Base-by-base conservation (phyloP, 2,113 vertebrate species). In the Crotalus viridis region DNA sequence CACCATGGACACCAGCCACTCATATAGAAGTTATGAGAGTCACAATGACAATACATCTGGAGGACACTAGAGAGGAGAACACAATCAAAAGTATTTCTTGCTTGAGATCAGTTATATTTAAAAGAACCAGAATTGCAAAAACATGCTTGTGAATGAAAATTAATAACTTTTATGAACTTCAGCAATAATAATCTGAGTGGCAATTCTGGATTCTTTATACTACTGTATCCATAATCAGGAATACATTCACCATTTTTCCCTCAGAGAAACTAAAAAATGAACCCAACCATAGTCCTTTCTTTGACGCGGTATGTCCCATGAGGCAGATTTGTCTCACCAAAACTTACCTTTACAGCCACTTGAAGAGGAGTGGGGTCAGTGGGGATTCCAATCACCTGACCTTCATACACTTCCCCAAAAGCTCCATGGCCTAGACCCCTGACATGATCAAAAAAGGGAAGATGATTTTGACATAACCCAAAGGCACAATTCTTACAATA, bases 341-440 rank as follows among this genome's bases (percentile, higher is more conserved):
- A 93, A 97, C 97, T 98, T 97, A 99, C 99, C 98, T 99, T 99
- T 54, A 99, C 99, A 46, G 99, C 99, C 96, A 99, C 99, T 95
- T 99, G 99, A 95, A 99, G 98, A 64, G 99, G 99, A 95, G 98
- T 98, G 0, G 98, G 98, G 96, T 99, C 99, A 0, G 97, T 99
- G 92, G 99, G 98, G 93, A 98, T 98, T 85, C 98, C 98, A 91
- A 99, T 97, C 39, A 99, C 99, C 96, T 99, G 98, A 51, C 99
- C 99, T 98, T 99, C 99, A 93, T 99, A 99, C 85, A 99, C 99
- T 95, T 99, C 99, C 94, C 99, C 99, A 92, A 99, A 99, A 0
- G 99, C 99, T 33, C 99, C 99, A 9, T 99, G 99, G 93, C 99
- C 99, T 94, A 99, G 98, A 95, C 99, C 99, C 97, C 99, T 99